These are phyloP conservation scores for Xiphorhynchus erythropygius DNA, from an alignment of 2,797 vertebrate genomes.

Conservation along the genomic window DNA sequence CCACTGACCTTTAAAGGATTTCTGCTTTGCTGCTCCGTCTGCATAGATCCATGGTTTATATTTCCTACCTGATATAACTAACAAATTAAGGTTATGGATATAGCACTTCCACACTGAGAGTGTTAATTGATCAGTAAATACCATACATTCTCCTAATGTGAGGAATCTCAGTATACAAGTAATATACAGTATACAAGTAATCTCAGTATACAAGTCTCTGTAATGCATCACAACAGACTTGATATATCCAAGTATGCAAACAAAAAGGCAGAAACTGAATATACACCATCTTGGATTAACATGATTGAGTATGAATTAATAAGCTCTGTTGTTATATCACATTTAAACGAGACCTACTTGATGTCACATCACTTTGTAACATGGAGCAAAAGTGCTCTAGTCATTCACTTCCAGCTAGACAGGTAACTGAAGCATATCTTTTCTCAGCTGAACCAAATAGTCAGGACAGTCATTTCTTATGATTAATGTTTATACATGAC, in stretches of 20 bases:
- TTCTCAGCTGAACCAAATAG: not conserved
- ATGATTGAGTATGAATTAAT: not conserved
- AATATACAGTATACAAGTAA: too few relatives aligned
- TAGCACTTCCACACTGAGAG: not conserved
- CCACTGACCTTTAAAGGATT: not conserved
- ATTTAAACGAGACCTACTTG: rapidly evolving
- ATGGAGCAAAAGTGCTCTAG: not conserved
- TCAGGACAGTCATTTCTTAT: not conserved
- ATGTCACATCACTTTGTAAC: not conserved
- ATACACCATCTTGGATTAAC: not conserved
- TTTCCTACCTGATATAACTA: not conserved
- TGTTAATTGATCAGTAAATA: not conserved
- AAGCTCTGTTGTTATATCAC: not conserved
- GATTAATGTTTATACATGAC: not conserved
- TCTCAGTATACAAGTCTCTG: too few relatives aligned
- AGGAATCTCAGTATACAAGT: not conserved
- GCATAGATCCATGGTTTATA: not conserved
- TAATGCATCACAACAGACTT: not conserved
- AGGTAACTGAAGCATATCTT: not conserved
- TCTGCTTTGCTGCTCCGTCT: not conserved
- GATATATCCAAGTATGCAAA: not conserved
- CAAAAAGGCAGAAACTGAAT: not conserved
- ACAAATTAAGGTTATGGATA: not conserved
- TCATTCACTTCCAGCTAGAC: not conserved
- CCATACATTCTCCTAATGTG: not conserved